Evolutionary conservation across 1,140 invertebrate genomes (phyloP).

Genomic region (Heterodera schachtii): DNA sequence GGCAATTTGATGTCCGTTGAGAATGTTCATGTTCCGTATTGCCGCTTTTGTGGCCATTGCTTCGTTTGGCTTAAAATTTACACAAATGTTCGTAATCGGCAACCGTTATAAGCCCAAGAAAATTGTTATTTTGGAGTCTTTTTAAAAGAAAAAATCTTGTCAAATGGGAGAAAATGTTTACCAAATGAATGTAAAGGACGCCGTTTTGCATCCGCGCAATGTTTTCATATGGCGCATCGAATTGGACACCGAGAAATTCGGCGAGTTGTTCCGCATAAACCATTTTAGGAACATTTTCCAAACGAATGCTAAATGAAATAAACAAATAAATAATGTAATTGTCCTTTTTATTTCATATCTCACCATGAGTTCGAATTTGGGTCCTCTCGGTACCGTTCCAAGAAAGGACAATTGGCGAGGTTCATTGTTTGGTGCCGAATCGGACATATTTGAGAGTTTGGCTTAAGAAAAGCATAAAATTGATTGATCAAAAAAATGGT

Average conservation of each 20-base stretch:
- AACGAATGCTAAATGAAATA: background rate
- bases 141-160: no score
- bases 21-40: background rate
- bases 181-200: slow-evolving; percentile 5
- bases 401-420: background rate
- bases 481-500: no score
- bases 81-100: no score
- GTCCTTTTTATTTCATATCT: background rate
- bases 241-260: slow-evolving; percentile 27
- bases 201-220: slow-evolving; percentile 21
- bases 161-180: no score
- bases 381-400: slow-evolving; percentile 15
- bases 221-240: slow-evolving; percentile 15
- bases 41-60: slow-evolving; percentile 16
- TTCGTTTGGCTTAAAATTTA: slow-evolving; percentile 17
- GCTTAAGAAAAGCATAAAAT: no score
- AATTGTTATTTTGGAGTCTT: no score
- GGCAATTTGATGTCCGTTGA: slow-evolving; percentile 14
- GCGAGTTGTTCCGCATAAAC: slow-evolving; percentile 21
- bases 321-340: background rate
- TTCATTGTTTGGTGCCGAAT: slow-evolving; percentile 4
- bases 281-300: slow-evolving; percentile 30
- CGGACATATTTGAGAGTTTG: background rate
- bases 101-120: no score
- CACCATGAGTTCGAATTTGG: background rate